Conservation (phyloP, 2,113 vertebrate genomes). For the Micronisus gabar region DNA sequence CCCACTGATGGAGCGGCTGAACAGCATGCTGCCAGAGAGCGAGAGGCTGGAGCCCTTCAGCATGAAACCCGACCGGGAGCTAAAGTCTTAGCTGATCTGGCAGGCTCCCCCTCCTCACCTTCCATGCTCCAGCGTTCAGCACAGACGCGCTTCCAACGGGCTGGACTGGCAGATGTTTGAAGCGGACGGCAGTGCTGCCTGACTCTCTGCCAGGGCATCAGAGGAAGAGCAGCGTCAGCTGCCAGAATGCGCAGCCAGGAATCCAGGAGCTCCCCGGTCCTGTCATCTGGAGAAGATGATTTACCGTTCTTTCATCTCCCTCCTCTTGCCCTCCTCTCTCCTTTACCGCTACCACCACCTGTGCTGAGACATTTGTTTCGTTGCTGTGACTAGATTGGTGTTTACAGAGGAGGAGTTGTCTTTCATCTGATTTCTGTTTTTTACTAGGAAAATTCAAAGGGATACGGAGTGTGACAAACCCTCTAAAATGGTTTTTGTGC, state of each 20-base stretch:
- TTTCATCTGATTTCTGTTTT: neutral
- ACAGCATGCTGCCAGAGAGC: conserved; percentile 90
- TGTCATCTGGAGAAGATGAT: neutral
- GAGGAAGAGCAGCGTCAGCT: neutral
- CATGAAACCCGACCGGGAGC: conserved; percentile 85
- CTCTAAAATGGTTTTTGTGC: neutral
- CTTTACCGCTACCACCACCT: neutral
- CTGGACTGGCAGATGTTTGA: neutral
- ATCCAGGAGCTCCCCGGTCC: neutral
- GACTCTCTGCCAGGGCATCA: neutral
- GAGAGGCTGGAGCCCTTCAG: conserved; percentile 94
- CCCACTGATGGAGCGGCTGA: conserved; percentile 94
- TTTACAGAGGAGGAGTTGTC: neutral
- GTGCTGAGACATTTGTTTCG: neutral
- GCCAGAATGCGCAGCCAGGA: neutral
- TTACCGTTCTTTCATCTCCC: neutral
- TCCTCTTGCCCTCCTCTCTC: neutral
- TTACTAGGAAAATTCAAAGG: neutral
- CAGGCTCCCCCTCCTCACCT: neutral
- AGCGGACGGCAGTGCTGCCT: neutral
- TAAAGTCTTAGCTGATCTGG: conserved; percentile 17
- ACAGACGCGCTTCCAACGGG: neutral
- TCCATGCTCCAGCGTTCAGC: neutral
- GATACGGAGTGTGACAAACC: neutral
- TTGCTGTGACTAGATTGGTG: neutral